Evolutionary conservation across 2,113 vertebrate species (phyloP), one percentile per base, ranked within the genome.

Genomic region (Seriola aureovittata): DNA sequence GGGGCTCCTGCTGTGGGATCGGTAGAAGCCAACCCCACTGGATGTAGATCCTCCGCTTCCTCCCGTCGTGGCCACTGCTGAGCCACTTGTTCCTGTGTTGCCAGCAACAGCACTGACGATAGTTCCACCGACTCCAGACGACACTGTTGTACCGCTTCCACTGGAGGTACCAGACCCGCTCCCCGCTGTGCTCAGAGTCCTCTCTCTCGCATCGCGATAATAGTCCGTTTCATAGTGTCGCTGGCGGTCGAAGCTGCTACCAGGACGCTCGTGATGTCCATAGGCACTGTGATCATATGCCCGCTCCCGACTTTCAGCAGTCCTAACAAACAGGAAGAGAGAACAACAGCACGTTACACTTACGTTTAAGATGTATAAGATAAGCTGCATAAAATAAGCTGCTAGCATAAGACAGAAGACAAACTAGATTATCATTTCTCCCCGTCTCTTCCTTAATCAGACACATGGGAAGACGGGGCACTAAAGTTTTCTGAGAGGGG

Each of bases 181-280:
- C 44, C 88, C 94, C 14, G 89, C 80, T 4, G 87, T 94, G 78
- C 96, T 96, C 76, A 99, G 97, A 91, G 97, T 97, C 92, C 98
- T 96, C 82, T 99, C 98, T 57, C 97, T 96, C 82, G 96, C 95
- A 60, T 99, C 97, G 85, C 97, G 96, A 92, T 99, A 99, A 95
- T 99, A 99, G 95, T 99, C 98, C 87, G 97, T 96, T 91, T 99
- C 98, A 72, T 99, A 99, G 96, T 99, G 98, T 88, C 98, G 96
- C 38, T 97, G 97, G 71, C 98, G 97, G 93, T 99, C 98, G 92
- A 99, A 99, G 90, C 96, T 95, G 96, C 97, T 88, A 94, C 96
- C 96, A 88, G 97, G 96, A 89, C 98, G 97, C 93, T 99, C 98
- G 81, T 99, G 98, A 96, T 99, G 98, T 97, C 97, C 98, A 93